Evolutionary conservation across 2,888 invertebrate genomes (phyloP).

Genomic region (Oligia latruncula): DNA sequence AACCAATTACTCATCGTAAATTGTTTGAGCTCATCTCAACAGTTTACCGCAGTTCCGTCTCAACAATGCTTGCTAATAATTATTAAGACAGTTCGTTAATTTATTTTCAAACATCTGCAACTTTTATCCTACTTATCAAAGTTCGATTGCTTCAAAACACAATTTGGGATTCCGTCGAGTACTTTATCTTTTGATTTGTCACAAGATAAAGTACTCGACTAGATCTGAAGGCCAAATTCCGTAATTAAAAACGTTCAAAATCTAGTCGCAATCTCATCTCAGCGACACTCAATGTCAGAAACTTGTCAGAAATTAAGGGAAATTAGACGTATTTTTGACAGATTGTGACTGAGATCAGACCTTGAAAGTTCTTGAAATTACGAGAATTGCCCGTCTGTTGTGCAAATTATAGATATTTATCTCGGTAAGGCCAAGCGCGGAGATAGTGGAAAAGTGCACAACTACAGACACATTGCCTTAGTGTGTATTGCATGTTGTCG

Average conservation of each 20-base stretch:
- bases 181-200: constrained; percentile 39
- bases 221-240: background rate
- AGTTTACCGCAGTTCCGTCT: constrained; percentile 23
- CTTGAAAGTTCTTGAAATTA: too few species aligned
- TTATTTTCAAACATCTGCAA: constrained; percentile 43
- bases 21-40: constrained; percentile 43
- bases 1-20: constrained; percentile 38
- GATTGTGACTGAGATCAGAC: too few species aligned
- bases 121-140: constrained; percentile 40
- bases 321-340: too few species aligned
- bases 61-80: constrained; percentile 42
- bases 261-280: too few species aligned
- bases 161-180: constrained; percentile 49
- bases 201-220: background rate
- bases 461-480: too few species aligned
- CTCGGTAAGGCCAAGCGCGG: too few species aligned
- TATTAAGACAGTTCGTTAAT: constrained; percentile 54
- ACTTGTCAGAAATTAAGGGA: too few species aligned
- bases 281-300: too few species aligned
- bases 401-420: constrained; percentile 34
- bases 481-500: too few species aligned
- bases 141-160: constrained; percentile 61
- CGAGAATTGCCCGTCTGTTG: background rate
- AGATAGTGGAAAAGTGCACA: too few species aligned
- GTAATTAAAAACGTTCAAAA: too few species aligned